Conservation (phyloP, 64 coral and sea anemone genomes). For the Stylophora pistillata region DNA sequence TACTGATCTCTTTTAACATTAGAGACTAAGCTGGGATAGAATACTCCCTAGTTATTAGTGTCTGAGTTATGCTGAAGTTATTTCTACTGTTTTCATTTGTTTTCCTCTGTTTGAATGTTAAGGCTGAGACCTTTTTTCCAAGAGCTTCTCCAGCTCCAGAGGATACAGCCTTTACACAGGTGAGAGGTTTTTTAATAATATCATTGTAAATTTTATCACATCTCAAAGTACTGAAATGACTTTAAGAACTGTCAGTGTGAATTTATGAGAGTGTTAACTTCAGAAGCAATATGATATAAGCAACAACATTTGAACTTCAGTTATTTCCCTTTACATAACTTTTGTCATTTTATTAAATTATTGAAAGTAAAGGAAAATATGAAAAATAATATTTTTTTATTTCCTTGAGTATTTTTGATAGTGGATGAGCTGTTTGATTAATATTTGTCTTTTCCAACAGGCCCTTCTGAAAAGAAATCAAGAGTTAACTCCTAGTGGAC, state of each 20-base stretch:
- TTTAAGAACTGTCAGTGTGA: too few species aligned
- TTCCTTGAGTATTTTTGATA: background rate
- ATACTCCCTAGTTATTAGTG: background rate
- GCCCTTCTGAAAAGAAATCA: constrained; percentile 93
- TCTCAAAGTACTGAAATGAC: too few species aligned
- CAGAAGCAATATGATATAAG: too few species aligned
- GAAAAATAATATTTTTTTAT: background rate
- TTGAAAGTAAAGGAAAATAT: too few species aligned
- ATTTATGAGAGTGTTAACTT: too few species aligned
- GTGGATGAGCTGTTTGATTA: background rate
- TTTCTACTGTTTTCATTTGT: background rate
- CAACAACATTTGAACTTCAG: too few species aligned
- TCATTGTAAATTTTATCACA: background rate
- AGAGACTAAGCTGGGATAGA: too few species aligned
- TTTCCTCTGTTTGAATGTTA: background rate
- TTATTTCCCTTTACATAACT: too few species aligned
- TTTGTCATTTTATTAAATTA: too few species aligned
- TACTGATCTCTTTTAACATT: too few species aligned
- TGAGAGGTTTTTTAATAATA: background rate
- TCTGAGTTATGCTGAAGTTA: background rate
- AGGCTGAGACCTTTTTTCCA: constrained; percentile 83
- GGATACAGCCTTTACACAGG: constrained; percentile 87
- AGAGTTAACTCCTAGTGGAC: constrained; percentile 83
- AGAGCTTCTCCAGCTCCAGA: constrained; percentile 74
- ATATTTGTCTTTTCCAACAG: constrained; percentile 17